Evolutionary conservation across 2,888 invertebrate genomes (phyloP).

Genomic region (Anodontia alba): DNA sequence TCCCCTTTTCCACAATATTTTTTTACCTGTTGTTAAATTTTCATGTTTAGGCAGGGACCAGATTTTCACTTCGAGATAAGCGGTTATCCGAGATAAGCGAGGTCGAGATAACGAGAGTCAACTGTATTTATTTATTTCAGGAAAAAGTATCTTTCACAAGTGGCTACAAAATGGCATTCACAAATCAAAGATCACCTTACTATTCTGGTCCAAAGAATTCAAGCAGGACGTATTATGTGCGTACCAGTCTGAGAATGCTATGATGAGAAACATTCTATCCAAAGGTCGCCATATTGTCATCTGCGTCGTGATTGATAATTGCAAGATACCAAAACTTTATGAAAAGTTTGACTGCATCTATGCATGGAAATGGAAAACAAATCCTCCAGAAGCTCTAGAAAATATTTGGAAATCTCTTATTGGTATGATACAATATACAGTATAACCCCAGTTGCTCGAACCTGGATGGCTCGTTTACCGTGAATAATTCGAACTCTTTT

Average conservation of each 20-base stretch:
- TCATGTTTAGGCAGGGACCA: too few relatives aligned
- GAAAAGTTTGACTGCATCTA: constrained; percentile 45
- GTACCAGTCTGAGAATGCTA: constrained; percentile 35
- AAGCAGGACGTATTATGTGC: constrained; percentile 25
- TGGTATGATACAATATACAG: too few relatives aligned
- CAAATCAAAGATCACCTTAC: constrained; percentile 39
- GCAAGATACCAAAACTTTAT: constrained; percentile 47
- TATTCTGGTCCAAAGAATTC: constrained; percentile 57
- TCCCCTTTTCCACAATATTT: too few relatives aligned
- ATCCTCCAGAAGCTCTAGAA: constrained; percentile 3
- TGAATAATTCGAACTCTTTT: too few relatives aligned
- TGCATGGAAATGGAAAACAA: constrained; percentile 41
- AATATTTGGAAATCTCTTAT: constrained; percentile 39
- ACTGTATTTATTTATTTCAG: too few relatives aligned
- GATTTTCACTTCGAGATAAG: too few relatives aligned
- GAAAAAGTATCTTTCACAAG: constrained; percentile 25
- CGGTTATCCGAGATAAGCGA: too few relatives aligned
- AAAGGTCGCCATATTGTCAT: constrained; percentile 52
- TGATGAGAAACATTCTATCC: constrained; percentile 36
- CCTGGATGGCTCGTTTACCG: too few relatives aligned
- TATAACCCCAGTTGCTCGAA: too few relatives aligned
- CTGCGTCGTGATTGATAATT: constrained; percentile 45
- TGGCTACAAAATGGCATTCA: constrained; percentile 52
- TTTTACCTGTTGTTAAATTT: too few relatives aligned
- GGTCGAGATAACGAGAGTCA: too few relatives aligned